Evolutionary conservation across 2,797 vertebrate genomes (phyloP).

Genomic region (Typhlichthys eigenmanni): DNA sequence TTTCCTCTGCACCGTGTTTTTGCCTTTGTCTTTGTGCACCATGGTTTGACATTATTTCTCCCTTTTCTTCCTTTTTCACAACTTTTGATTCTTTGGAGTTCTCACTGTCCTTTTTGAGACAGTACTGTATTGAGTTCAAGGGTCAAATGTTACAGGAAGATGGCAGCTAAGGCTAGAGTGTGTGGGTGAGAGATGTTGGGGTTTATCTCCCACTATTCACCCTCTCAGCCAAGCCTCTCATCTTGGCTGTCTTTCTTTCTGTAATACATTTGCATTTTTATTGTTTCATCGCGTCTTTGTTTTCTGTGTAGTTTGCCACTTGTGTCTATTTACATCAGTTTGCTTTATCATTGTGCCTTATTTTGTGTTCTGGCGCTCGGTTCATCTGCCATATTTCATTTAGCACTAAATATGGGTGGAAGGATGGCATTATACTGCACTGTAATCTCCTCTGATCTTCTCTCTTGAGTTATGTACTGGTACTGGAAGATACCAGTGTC

Average conservation of each 20-base stretch:
- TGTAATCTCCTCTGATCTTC: constrained; percentile 19
- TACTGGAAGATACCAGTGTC: constrained; percentile 20
- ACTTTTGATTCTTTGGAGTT: constrained; percentile 10
- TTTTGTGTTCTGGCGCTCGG: constrained; percentile 38
- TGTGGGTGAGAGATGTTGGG: constrained; percentile 26
- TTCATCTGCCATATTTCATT: constrained; percentile 48
- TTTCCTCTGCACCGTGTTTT: neutral
- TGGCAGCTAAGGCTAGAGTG: constrained; percentile 22
- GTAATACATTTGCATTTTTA: constrained; percentile 71
- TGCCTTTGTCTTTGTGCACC: constrained; percentile 4
- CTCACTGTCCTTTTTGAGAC: constrained; percentile 17
- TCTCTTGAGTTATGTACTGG: constrained; percentile 42
- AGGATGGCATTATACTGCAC: constrained; percentile 47
- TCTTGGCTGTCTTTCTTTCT: constrained; percentile 41
- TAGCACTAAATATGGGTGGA: constrained; percentile 62
- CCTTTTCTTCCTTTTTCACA: neutral
- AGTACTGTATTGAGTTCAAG: constrained; percentile 5
- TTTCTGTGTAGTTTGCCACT: constrained; percentile 4
- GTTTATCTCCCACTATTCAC: constrained; percentile 38
- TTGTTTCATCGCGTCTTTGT: constrained; percentile 60
- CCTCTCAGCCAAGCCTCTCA: constrained; percentile 2
- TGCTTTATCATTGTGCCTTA: constrained; percentile 29
- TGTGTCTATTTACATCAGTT: constrained; percentile 51
- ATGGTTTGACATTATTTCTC: constrained; percentile 7
- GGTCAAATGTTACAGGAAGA: constrained; percentile 28